Conservation (phyloP, 2,797 vertebrate species). For the Acipenser transmontanus region DNA sequence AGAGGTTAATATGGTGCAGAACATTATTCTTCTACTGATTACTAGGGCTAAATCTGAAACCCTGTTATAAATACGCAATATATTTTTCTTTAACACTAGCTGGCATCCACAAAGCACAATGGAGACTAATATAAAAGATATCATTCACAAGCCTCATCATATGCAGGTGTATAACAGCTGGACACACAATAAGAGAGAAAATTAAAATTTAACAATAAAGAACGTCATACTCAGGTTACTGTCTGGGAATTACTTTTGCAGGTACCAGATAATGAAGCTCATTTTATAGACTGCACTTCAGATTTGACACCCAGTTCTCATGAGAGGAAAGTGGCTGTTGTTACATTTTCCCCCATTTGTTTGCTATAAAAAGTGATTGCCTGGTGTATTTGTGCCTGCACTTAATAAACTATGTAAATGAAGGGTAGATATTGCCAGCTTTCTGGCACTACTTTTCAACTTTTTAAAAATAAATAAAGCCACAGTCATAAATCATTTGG, state of each 20-base stretch:
- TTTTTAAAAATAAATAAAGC: slow-evolving; percentile 50
- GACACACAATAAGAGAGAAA: neutral
- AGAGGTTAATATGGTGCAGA: no score
- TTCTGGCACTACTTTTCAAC: slow-evolving; percentile 17
- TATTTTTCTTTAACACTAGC: neutral
- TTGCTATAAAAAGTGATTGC: slow-evolving; percentile 2
- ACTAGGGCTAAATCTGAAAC: neutral
- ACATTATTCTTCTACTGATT: no score
- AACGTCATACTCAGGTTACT: neutral
- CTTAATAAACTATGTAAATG: slow-evolving; percentile 15
- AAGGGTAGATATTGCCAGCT: slow-evolving; percentile 18
- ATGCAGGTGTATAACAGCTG: neutral
- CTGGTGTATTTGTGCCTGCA: slow-evolving; percentile 1
- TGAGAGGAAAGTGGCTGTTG: slow-evolving; percentile 2
- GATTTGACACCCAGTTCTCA: neutral
- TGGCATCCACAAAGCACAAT: neutral
- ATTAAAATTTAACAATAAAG: neutral
- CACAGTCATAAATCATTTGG: slow-evolving; percentile 33
- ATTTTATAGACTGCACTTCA: neutral
- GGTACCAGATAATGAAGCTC: slow-evolving; percentile 1
- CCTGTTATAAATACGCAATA: neutral
- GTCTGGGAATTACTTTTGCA: neutral
- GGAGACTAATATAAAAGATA: neutral
- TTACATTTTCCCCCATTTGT: slow-evolving; percentile 5
- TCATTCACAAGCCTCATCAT: neutral